phyloP scores from a whole-genome alignment of 2,113 vertebrate species.

The Microcebus ravelobensis region DNA sequence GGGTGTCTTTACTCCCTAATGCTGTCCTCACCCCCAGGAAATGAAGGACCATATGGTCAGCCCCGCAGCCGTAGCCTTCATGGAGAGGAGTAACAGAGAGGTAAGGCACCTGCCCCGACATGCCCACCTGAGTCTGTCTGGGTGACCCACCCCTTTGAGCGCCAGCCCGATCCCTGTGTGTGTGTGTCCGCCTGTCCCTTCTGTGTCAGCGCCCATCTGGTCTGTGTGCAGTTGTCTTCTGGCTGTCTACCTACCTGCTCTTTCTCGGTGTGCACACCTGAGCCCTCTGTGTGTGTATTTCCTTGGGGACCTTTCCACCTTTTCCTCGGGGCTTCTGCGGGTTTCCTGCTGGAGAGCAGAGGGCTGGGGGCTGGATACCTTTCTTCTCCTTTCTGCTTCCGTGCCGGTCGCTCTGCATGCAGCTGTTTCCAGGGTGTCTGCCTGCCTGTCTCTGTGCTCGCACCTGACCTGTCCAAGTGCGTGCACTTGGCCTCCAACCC shows the following conservation, averaged over 20 bases:
- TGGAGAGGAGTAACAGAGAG: constrained; percentile 88
- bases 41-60: constrained; percentile 90
- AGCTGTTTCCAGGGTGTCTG: not conserved
- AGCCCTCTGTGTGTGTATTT: not conserved
- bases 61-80: constrained; percentile 85
- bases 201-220: not conserved
- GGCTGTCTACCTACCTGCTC: not conserved
- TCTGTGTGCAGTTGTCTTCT: not conserved
- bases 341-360: not conserved
- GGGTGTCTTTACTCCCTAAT: not conserved
- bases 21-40: constrained; percentile 79
- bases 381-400: not conserved
- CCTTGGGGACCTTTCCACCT: not conserved
- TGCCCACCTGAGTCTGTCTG: not conserved
- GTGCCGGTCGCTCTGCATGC: not conserved
- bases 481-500: not conserved
- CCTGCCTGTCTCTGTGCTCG: not conserved
- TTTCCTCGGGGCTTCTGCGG: not conserved
- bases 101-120: constrained; percentile 59
- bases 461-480: not conserved
- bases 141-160: not conserved
- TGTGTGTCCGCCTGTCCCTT: not conserved
- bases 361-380: not conserved
- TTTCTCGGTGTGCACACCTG: not conserved
- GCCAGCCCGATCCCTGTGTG: not conserved